Percentiles rank a stretch among this genome's conserved stretches.
Conservation (phyloP, 2,797 vertebrate species). For the Hephaestus fuliginosus region DNA sequence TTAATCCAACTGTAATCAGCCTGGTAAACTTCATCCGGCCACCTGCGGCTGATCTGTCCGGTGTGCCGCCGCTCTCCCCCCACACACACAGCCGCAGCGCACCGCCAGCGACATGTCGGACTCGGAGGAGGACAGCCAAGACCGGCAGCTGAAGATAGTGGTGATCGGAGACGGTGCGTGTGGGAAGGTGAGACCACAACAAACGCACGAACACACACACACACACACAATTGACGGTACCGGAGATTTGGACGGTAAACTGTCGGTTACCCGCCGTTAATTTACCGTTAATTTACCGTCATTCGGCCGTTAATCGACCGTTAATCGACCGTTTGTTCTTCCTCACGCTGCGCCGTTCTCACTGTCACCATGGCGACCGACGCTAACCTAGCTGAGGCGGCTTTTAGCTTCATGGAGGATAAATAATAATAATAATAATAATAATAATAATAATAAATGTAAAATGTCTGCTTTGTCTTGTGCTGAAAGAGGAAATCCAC, state of each 20-base stretch:
- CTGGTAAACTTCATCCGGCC: conserved; percentile 13
- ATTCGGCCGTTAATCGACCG: too few relatives aligned
- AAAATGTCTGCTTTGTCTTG: neutral
- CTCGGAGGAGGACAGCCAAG: conserved; percentile 95
- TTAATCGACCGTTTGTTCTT: conserved; percentile 5
- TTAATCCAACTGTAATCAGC: conserved; percentile 81
- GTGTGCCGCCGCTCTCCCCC: neutral
- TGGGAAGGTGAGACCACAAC: conserved; percentile 92
- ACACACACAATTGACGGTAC: neutral
- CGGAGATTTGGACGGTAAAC: fast-evolving
- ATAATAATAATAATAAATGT: too few relatives aligned
- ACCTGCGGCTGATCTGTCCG: neutral
- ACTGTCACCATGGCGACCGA: conserved; percentile 79
- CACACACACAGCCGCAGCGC: conserved; percentile 11
- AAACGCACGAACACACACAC: neutral
- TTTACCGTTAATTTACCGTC: too few relatives aligned
- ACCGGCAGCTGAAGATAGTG: conserved; percentile 95
- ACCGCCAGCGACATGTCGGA: conserved; percentile 90
- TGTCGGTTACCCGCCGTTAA: too few relatives aligned
- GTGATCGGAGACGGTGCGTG: conserved; percentile 97
- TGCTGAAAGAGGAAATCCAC: neutral
- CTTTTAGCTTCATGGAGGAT: conserved; percentile 33
- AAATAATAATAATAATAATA: too few relatives aligned
- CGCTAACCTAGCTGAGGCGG: conserved; percentile 53
- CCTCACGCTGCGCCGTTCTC: conserved; percentile 9